Base-by-base conservation (phyloP, 2,888 invertebrate genomes). In the Eulithis testata region DNA sequence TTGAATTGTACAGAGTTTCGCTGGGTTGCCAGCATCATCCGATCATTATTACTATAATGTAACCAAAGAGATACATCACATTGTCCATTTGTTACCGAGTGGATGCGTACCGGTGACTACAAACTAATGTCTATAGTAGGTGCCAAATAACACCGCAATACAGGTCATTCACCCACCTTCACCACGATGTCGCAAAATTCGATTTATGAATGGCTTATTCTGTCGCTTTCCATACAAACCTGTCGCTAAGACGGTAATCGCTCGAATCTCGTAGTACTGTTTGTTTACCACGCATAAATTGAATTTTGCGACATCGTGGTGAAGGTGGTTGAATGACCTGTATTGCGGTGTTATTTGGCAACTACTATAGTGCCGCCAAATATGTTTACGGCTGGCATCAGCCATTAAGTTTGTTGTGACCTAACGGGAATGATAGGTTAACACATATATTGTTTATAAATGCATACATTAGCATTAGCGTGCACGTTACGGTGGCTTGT, bases 401-500 rank as follows among this genome's bases (percentile, higher is more conserved):
- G 53, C 53, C 53, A 12, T 49, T 11, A 40, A 62, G 58, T 31
- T 62, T 54, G 49, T 31, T 31, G 56, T 14, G 27, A 49, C 21
- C 11, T 52, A 53, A 27, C 11, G 44, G 44, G 27, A n/a, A 14
- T 44, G 14, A 55, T 51, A 31, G 37, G 4, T 55, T 59, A 54
- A 55, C 44, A 21, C 21, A 49, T 59, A 50, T 49, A 63, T 58
- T 52, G 45, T 58, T 58, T 54, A 50, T 53, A 57, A 40, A 45
- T 52, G 56, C 63, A 67, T 67, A 8, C 57, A 60, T 53, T 63
- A 63, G 27, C 7, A n/a, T 51, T 60, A 67, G 63, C 60, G 52
- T 68, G 69, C 72, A 70, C 68, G 56, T 45, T 66, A 60, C 27
- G 47, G 67, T 71, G 69, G 69, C 64, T 60, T 60, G 51, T 57